phyloP scores from a whole-genome alignment of 2,888 invertebrate genomes.

The Trimorus sp. region DNA sequence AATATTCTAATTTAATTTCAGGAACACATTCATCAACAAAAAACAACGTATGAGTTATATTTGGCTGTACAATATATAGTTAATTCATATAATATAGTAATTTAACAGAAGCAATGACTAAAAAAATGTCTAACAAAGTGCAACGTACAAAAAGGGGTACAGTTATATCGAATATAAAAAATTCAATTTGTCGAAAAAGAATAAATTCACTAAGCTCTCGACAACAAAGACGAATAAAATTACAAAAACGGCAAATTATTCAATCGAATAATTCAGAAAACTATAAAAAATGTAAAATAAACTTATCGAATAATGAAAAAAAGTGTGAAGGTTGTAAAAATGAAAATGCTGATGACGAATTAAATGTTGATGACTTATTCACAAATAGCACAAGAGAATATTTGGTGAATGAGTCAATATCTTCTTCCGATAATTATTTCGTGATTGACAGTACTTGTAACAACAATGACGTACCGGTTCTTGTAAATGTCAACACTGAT shows the following conservation, averaged over 20 bases:
- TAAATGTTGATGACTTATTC: too few relatives aligned
- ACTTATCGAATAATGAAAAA: not conserved
- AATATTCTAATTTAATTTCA: too few relatives aligned
- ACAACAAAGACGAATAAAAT: constrained; percentile 18
- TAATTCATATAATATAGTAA: constrained; percentile 20
- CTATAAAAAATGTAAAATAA: constrained; percentile 1
- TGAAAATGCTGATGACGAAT: not conserved
- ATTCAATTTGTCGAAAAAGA: constrained; percentile 14
- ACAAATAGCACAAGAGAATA: too few relatives aligned
- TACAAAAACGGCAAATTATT: not conserved
- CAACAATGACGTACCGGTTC: not conserved
- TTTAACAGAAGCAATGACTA: not conserved
- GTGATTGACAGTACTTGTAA: not conserved
- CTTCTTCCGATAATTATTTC: not conserved
- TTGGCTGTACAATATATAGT: too few relatives aligned
- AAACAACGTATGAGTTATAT: too few relatives aligned
- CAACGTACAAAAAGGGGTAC: not conserved
- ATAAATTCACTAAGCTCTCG: constrained; percentile 3
- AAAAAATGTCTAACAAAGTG: not conserved
- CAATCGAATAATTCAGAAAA: not conserved
- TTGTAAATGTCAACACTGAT: not conserved
- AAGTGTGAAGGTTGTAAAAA: not conserved
- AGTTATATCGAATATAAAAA: not conserved
- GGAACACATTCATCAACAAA: too few relatives aligned
- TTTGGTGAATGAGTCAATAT: too few relatives aligned